Evolutionary conservation across 23 tunicate genomes (phyloP).

Genomic region (Corella eumyota): DNA sequence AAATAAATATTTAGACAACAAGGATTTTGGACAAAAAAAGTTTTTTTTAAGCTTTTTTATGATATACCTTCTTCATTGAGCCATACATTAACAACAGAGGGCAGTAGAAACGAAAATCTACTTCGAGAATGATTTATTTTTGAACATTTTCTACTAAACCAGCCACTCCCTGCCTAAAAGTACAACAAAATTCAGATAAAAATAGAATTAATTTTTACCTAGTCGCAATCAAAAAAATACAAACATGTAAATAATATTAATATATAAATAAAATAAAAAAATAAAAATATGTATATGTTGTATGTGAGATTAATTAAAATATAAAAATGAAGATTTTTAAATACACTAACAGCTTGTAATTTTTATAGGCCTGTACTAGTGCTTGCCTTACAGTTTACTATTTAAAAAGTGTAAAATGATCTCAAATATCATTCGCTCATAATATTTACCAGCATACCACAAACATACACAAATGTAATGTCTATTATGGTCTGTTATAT

Average conservation of each 20-base stretch:
- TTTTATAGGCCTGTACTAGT: too few species aligned
- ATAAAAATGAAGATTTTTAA: too few species aligned
- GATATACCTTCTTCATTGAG: conserved; percentile 75
- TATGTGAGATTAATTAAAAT: too few species aligned
- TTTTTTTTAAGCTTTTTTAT: background rate
- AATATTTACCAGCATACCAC: too few species aligned
- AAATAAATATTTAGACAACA: background rate
- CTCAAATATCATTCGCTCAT: too few species aligned
- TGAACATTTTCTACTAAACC: conserved; percentile 91
- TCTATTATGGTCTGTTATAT: background rate
- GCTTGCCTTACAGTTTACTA: too few species aligned
- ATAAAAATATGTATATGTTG: too few species aligned
- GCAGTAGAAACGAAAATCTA: conserved; percentile 65
- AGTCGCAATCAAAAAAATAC: background rate
- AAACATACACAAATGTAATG: too few species aligned
- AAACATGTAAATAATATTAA: too few species aligned
- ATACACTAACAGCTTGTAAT: too few species aligned
- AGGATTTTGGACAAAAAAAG: background rate
- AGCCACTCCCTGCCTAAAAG: conserved; percentile 66
- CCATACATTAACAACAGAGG: conserved; percentile 71
- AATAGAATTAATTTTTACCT: background rate
- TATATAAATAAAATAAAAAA: too few species aligned
- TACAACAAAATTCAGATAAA: background rate
- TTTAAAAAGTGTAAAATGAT: too few species aligned
- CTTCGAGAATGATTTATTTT: conserved; percentile 91